These are phyloP conservation scores for Gandaritis pyraliata DNA, from an alignment of 2,888 invertebrate species.

Conservation along the genomic window DNA sequence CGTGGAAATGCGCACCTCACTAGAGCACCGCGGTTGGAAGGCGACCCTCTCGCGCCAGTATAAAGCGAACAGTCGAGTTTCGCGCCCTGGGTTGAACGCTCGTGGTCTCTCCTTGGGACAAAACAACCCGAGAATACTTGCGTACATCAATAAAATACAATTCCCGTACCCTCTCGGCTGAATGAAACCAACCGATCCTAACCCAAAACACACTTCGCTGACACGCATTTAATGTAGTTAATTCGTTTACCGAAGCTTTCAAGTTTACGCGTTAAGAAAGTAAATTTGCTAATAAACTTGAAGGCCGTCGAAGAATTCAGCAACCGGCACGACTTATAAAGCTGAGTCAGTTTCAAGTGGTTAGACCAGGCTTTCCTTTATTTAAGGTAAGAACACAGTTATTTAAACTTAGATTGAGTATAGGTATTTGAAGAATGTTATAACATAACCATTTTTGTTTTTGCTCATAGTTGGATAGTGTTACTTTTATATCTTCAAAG, in stretches of 20 bases:
- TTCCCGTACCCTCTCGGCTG: slow-evolving; percentile 19
- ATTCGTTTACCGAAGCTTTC: slow-evolving; percentile 16
- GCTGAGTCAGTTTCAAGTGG: slow-evolving; percentile 43
- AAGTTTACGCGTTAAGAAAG: slow-evolving; percentile 41
- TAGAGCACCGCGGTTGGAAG: slow-evolving; percentile 25
- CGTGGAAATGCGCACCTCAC: slow-evolving; percentile 33
- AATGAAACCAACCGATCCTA: slow-evolving; percentile 30
- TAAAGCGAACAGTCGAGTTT: slow-evolving; percentile 40
- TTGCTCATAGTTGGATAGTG: background rate
- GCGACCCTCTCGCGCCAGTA: slow-evolving; percentile 22
- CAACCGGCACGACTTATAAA: slow-evolving; percentile 50
- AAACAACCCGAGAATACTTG: slow-evolving; percentile 29
- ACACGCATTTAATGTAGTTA: slow-evolving; percentile 30
- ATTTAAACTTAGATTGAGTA: background rate
- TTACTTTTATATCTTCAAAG: background rate
- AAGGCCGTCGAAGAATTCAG: slow-evolving; percentile 46
- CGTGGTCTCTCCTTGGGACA: slow-evolving; percentile 19
- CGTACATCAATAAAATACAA: slow-evolving; percentile 37
- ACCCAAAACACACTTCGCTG: slow-evolving; percentile 23
- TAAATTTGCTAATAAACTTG: slow-evolving; percentile 52
- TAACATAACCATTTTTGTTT: background rate
- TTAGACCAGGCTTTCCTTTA: slow-evolving; percentile 38
- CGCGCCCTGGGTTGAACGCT: slow-evolving; percentile 32
- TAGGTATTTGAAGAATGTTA: background rate
- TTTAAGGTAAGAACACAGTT: slow-evolving; percentile 20